These are phyloP conservation scores for Drosophila imparisetae DNA, from an alignment of 2,888 invertebrate species.

Conservation along the genomic window DNA sequence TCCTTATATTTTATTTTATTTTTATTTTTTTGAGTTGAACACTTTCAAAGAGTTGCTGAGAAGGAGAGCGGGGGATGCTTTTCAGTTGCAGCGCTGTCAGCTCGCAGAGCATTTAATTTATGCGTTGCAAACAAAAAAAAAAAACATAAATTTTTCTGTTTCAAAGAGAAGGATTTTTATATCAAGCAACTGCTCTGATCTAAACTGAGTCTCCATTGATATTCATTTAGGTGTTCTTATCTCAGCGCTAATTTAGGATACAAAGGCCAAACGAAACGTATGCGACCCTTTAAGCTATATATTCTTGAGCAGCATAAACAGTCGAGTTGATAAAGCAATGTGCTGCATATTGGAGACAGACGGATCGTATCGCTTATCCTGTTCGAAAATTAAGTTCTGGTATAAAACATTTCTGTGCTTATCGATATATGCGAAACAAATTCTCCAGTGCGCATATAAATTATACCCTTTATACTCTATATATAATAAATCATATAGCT, in stretches of 20 bases:
- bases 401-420: not conserved
- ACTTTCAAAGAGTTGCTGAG: conserved; percentile 37
- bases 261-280: not conserved
- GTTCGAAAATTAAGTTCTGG: not conserved
- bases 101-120: conserved; percentile 55
- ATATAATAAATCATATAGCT: not conserved
- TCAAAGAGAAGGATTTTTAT: not conserved
- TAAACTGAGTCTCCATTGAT: conserved; percentile 19
- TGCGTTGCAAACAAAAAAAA: conserved; percentile 25
- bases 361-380: not conserved
- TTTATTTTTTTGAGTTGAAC: conserved; percentile 18
- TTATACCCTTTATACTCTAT: not conserved
- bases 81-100: conserved; percentile 35
- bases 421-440: not conserved
- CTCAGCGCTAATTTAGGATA: not conserved
- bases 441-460: not conserved
- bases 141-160: not conserved
- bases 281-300: not conserved
- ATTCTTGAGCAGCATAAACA: not conserved
- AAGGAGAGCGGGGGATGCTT: not conserved
- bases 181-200: not conserved
- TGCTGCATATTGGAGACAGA: not conserved
- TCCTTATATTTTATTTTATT: conserved; percentile 19
- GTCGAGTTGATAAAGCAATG: not conserved
- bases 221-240: conserved; percentile 3